Base-by-base conservation (phyloP, 1,140 invertebrate species). In the Hylyphantes graminicola region DNA sequence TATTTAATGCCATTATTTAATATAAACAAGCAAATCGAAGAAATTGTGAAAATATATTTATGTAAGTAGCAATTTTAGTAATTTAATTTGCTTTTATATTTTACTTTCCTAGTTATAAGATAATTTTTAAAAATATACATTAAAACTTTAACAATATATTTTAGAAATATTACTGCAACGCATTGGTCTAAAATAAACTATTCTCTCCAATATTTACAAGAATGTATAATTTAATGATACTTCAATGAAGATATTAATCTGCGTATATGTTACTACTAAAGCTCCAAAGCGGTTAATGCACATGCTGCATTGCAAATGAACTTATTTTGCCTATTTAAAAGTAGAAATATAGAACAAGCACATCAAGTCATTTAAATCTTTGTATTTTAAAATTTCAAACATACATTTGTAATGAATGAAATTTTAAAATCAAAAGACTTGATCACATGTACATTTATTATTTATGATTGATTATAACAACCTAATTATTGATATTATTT, bases 131-230 rank as follows among this genome's bases (percentile, higher is more conserved):
- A n/a, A 9, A 70, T 59, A 13, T 59, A 59, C 57, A 70, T 53
- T 19, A 35, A 9, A 54, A 53, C 19, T 9, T 10, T 54, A 9
- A 70, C 57, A 13, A 59, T 7, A 6, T 13, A 70, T 53, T 0
- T 54, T 6, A 9, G 19, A 53, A 10, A 53, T 7, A 12, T 17
- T 4, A 70, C 11, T 74, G 51, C 55, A 74, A 74, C 59, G 72
- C 74, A 76, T 63, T 76, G 74, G 74, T 76, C 51, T 76, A 76
- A n/a, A 3, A 63, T 63, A 63, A 75, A 74, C 15, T 59, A 19
- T 59, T 74, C 9, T 74, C 9, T 53, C 17, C 19, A 57, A 76
- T 76, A 63, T 65, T 15, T 53, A 78, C 35, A 65, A 21, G 53
- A 67, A 67, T 67, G 51, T 50, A 17, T 78, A 78, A 78, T 65